A percentile compares a stretch with the other conserved stretches of the same genome.
phyloP scores from a whole-genome alignment of 2,888 invertebrate species.

The Conops quadrifasciatus region DNA sequence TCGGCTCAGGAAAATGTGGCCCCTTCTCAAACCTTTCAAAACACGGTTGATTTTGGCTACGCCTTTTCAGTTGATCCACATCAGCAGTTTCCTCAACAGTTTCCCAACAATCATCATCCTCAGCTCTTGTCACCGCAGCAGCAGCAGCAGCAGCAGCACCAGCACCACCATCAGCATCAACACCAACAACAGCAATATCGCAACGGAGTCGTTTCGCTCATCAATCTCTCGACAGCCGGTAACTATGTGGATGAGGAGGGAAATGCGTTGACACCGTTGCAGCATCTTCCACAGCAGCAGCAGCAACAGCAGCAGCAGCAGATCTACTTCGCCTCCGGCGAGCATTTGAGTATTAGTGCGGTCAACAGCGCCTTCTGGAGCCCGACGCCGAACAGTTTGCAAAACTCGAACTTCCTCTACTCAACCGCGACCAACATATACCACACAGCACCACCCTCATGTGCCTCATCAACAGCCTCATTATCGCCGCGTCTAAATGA shows the following conservation, averaged over 20 bases:
- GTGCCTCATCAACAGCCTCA: constrained; percentile 39
- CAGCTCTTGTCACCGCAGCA: constrained; percentile 3
- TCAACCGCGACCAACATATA: constrained; percentile 26
- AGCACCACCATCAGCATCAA: too few species aligned
- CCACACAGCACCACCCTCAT: constrained; percentile 27
- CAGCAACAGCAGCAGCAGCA: constrained; percentile 38
- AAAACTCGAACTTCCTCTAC: constrained; percentile 37
- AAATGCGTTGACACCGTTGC: background rate
- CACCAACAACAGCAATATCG: constrained; percentile 32
- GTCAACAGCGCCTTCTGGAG: constrained; percentile 43
- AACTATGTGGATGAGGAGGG: constrained; percentile 43
- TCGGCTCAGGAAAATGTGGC: constrained; percentile 32
- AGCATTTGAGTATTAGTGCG: constrained; percentile 40
- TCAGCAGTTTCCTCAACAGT: constrained; percentile 19
- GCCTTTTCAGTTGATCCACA: constrained; percentile 19
- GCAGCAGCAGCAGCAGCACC: constrained; percentile 22
- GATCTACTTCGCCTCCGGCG: constrained; percentile 41
- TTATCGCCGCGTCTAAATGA: constrained; percentile 42
- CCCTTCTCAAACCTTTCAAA: constrained; percentile 28
- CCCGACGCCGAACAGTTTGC: constrained; percentile 41
- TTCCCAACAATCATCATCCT: constrained; percentile 14
- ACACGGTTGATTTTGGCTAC: constrained; percentile 39
- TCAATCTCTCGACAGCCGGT: constrained; percentile 43
- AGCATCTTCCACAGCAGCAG: background rate
- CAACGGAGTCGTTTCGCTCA: constrained; percentile 43